phyloP scores from a whole-genome alignment of 2,113 vertebrate genomes.

The Empidonax traillii region DNA sequence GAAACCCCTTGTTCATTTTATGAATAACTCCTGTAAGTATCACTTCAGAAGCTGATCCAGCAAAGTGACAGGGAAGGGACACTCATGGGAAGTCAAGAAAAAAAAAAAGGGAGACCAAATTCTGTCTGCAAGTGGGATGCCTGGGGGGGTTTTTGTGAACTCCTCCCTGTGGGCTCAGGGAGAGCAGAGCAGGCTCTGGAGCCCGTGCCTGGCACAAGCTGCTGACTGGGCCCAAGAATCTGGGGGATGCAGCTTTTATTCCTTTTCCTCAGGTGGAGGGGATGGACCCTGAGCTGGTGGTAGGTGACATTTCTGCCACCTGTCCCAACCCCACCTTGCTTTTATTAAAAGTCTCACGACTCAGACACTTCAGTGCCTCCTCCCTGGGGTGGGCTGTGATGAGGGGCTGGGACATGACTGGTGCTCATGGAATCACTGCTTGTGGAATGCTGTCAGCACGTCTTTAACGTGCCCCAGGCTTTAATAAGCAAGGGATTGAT shows the following conservation, averaged over 20 bases:
- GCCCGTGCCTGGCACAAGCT: neutral
- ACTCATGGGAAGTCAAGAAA: neutral
- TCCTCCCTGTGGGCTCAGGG: neutral
- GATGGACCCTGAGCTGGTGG: neutral
- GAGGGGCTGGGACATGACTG: neutral
- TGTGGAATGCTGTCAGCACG: neutral
- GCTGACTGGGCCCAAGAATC: neutral
- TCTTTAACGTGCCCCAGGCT: neutral
- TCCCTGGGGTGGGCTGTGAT: fast-evolving
- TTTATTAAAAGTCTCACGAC: neutral
- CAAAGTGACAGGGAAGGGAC: neutral
- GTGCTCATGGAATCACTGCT: fast-evolving
- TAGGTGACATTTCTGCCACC: neutral
- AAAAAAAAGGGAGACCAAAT: neutral
- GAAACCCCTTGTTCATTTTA: conserved; percentile 5
- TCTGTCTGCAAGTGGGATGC: neutral
- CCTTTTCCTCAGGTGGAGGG: neutral
- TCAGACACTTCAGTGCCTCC: neutral
- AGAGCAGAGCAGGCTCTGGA: neutral
- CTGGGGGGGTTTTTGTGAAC: neutral
- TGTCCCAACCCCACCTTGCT: neutral
- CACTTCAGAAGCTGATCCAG: neutral
- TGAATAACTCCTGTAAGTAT: conserved; percentile 2
- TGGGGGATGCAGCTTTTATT: neutral
- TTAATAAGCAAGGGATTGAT: conserved; percentile 41